These are phyloP conservation scores for Nothobranchius furzeri DNA, from an alignment of 2,113 vertebrate species.

Conservation along the genomic window DNA sequence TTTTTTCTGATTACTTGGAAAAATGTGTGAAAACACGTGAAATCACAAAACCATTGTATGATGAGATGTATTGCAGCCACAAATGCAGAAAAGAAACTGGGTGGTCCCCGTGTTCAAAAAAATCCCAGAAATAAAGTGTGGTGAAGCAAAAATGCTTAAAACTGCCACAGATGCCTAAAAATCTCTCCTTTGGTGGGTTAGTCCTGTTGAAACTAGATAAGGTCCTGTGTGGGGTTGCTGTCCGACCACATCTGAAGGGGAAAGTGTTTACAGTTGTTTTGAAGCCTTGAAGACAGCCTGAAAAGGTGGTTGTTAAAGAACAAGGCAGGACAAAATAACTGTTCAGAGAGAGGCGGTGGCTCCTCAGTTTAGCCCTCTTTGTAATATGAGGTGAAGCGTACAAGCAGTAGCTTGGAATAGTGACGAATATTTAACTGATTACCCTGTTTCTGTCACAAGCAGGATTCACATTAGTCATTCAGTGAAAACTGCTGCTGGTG, in stretches of 20 bases:
- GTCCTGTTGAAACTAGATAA: not conserved
- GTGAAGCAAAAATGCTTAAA: constrained; percentile 41
- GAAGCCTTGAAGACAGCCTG: not conserved
- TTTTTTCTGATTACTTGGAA: constrained; percentile 5
- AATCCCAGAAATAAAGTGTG: constrained; percentile 40
- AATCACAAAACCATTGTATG: constrained; percentile 16
- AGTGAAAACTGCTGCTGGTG: no score
- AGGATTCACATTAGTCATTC: not conserved
- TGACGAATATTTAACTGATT: not conserved
- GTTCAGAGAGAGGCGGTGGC: not conserved
- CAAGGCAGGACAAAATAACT: not conserved
- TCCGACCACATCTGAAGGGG: constrained; percentile 16
- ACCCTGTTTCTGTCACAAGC: not conserved
- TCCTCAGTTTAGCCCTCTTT: not conserved
- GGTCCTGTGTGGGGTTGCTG: not conserved
- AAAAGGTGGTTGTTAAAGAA: not conserved
- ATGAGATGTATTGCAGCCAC: constrained; percentile 15
- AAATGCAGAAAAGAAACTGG: constrained; percentile 20
- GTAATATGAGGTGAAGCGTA: not conserved
- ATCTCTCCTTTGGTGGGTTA: not conserved
- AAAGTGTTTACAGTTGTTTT: constrained; percentile 24
- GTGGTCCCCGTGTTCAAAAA: constrained; percentile 50
- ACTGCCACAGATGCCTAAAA: constrained; percentile 57
- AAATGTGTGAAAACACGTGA: not conserved
- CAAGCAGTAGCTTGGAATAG: not conserved